A percentile compares a stretch with the other conserved stretches of the same genome.
Evolutionary conservation across 2,888 invertebrate genomes (phyloP).

Genomic region (Oasisia sp.): DNA sequence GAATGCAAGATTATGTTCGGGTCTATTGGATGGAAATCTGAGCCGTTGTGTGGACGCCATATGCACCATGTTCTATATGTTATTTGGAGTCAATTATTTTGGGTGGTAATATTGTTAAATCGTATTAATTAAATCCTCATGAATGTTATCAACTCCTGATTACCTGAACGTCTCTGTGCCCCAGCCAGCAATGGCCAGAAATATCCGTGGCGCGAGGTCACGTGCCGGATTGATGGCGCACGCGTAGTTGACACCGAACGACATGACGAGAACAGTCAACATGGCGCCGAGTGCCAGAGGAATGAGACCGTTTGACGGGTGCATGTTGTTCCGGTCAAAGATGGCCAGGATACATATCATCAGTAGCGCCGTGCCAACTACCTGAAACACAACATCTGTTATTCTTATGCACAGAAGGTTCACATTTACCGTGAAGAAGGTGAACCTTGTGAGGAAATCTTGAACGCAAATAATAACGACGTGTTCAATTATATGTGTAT

Average conservation of each 20-base stretch:
- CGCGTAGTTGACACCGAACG: constrained; percentile 70
- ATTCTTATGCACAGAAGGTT: too few relatives aligned
- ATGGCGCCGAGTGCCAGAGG: constrained; percentile 65
- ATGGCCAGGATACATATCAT: constrained; percentile 67
- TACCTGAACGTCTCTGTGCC: constrained; percentile 66
- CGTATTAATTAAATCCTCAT: too few relatives aligned
- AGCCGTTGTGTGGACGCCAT: too few relatives aligned
- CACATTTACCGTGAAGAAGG: too few relatives aligned
- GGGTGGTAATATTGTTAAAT: too few relatives aligned
- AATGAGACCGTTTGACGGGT: constrained; percentile 61
- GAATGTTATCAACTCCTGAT: not conserved
- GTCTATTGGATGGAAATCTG: too few relatives aligned
- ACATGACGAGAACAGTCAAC: constrained; percentile 67
- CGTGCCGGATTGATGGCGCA: constrained; percentile 72
- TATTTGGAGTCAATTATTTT: too few relatives aligned
- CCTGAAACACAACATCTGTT: constrained; percentile 49
- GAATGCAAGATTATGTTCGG: too few relatives aligned
- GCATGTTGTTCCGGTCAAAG: constrained; percentile 66
- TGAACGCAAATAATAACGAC: too few relatives aligned
- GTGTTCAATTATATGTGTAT: too few relatives aligned
- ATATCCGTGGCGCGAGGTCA: constrained; percentile 70
- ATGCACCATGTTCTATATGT: too few relatives aligned
- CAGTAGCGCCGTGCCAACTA: constrained; percentile 67
- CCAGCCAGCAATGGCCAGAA: constrained; percentile 69
- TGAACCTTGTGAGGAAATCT: too few relatives aligned